Evolutionary conservation across 1,140 invertebrate genomes (phyloP), one percentile per base, ranked within the genome.

Genomic region (Goniozus legneri): DNA sequence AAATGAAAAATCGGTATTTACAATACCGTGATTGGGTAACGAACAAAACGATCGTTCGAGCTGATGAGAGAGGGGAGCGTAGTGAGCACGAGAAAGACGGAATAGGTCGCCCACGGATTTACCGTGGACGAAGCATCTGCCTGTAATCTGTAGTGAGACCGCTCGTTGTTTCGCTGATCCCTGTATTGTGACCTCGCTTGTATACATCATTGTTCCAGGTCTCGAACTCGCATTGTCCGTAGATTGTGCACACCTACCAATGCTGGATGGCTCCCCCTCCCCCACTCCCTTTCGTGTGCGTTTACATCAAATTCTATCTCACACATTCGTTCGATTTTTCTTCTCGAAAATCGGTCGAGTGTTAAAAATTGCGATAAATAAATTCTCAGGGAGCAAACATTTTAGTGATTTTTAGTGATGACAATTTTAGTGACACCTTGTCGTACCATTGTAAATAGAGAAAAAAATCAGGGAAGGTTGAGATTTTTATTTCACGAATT

Each of bases 161-260:
- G 63, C 63, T 65, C 67, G 66, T 71, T 71, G 69, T 71, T 70
- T 70, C 62, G 67, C 54, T 71, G 67, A 71, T 71, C 69, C 67
- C 58, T 12, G 65, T 56, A 67, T 71, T 71, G 67, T 70, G 41
- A 60, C 52, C 56, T 60, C 48, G 57, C 57, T 60, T 60, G 57
- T 60, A 60, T 60, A 58, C 57, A 35, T 44, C 56, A 60, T 60
- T 60, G 57, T 60, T 58, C 57, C 57, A 56, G 31, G 54, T 47
- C 54, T 44, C 13, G 56, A 45, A n/a, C 38, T 44, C 13, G 33
- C 42, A 60, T 60, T 60, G 56, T 60, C 49, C 44, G 43, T 42
- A 51, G 52, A 60, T 60, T 55, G 56, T 58, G 52, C 55, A 60
- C 57, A 60, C 52, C 57, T 60, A 60, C 49, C 48, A 50, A 46